Evolutionary conservation across 2,797 vertebrate genomes (phyloP).

Genomic region (Etheostoma nigrum): DNA sequence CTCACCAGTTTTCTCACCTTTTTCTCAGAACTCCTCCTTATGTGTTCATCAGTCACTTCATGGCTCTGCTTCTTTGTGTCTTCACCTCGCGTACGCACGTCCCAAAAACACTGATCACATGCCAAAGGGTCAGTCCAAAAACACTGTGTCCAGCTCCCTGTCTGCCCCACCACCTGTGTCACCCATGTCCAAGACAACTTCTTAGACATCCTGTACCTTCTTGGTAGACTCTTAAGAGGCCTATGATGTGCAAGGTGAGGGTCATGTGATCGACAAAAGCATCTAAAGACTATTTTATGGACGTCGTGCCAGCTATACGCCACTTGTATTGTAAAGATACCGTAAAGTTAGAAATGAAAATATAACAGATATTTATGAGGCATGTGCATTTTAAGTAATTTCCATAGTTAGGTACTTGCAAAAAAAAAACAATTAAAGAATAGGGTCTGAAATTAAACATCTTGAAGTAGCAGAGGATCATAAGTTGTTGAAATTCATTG

Average conservation of each 20-base stretch:
- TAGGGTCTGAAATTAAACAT: no score
- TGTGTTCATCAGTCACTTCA: slow-evolving; percentile 61
- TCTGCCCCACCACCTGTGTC: slow-evolving; percentile 59
- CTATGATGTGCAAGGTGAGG: slow-evolving; percentile 33
- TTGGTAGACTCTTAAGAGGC: slow-evolving; percentile 38
- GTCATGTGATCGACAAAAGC: slow-evolving; percentile 12
- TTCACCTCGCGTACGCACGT: slow-evolving; percentile 34
- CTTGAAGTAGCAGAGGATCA: no score
- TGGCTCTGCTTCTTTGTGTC: slow-evolving; percentile 59
- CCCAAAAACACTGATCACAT: slow-evolving; percentile 58
- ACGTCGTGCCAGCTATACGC: not conserved
- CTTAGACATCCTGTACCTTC: slow-evolving; percentile 40
- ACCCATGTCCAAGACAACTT: slow-evolving; percentile 38
- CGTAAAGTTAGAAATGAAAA: not conserved
- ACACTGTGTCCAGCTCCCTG: slow-evolving; percentile 62
- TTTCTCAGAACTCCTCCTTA: slow-evolving; percentile 35
- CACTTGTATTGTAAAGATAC: not conserved
- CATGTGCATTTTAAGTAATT: no score
- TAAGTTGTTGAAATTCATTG: no score
- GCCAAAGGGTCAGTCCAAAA: slow-evolving; percentile 40
- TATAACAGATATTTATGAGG: no score
- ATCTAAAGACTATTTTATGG: no score
- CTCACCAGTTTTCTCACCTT: slow-evolving; percentile 34
- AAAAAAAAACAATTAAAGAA: no score
- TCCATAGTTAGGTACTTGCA: no score